Evolutionary conservation across 2,888 invertebrate species (phyloP).

Genomic region (Pogonocherus hispidulus): DNA sequence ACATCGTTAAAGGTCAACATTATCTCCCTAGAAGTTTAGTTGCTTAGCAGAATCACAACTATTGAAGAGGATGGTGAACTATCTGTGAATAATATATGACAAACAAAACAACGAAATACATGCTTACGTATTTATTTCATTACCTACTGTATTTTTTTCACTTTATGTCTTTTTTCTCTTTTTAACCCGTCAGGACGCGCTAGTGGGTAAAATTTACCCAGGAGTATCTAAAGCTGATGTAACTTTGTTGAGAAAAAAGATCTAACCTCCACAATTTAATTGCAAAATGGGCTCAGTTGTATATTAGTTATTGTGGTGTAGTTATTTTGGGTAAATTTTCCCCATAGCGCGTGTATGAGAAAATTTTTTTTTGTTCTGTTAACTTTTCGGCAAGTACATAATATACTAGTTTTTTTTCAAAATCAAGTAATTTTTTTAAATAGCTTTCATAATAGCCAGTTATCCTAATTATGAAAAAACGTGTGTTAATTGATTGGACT

Average conservation of each 20-base stretch:
- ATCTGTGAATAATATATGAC: no score
- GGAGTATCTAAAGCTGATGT: neutral
- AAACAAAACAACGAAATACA: no score
- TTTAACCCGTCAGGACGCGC: conserved; percentile 4
- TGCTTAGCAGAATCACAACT: no score
- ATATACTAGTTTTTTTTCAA: neutral
- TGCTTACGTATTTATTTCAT: no score
- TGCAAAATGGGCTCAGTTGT: neutral
- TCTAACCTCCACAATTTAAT: neutral
- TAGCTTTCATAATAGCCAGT: neutral
- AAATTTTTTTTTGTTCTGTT: neutral
- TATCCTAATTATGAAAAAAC: conserved; percentile 4
- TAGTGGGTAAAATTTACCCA: neutral
- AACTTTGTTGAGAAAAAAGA: neutral
- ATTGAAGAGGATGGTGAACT: no score
- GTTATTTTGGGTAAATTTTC: neutral
- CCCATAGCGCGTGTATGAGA: neutral
- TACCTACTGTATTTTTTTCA: no score
- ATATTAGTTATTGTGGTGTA: neutral
- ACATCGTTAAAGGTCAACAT: no score
- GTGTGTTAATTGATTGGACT: neutral
- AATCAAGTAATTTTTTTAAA: neutral
- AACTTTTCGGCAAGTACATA: conserved; percentile 2
- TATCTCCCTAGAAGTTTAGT: no score
- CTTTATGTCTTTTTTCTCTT: no score